Evolutionary conservation across 1,140 invertebrate species (phyloP).

Genomic region (Dendroctonus valens): DNA sequence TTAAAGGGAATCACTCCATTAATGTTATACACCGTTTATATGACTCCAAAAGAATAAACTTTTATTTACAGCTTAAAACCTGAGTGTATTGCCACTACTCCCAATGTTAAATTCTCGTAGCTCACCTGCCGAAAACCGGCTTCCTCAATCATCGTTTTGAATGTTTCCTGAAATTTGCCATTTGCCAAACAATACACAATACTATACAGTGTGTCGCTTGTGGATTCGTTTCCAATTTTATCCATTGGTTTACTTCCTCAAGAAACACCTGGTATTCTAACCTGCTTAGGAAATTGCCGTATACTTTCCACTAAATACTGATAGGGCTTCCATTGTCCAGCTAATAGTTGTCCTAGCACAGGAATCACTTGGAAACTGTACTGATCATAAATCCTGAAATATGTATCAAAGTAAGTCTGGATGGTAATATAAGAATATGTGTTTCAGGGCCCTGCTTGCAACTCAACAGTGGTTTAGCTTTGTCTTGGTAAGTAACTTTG

Average conservation of each 20-base stretch:
- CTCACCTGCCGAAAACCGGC: conserved; percentile 84
- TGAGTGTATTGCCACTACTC: conserved; percentile 90
- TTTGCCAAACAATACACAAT: not conserved
- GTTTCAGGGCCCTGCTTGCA: too few relatives aligned
- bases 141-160: conserved; percentile 82
- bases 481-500: too few relatives aligned
- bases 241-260: not conserved
- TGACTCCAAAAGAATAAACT: too few relatives aligned
- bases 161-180: conserved; percentile 68
- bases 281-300: conserved; percentile 91
- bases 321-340: conserved; percentile 96
- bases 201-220: too few relatives aligned
- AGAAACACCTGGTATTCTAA: conserved; percentile 44
- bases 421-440: too few relatives aligned
- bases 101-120: conserved; percentile 89
- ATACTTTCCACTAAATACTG: conserved; percentile 99
- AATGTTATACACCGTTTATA: too few relatives aligned
- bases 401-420: not conserved
- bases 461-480: too few relatives aligned
- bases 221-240: too few relatives aligned
- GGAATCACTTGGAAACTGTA: conserved; percentile 99
- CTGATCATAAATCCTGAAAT: conserved; percentile 83
- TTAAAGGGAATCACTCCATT: too few relatives aligned
- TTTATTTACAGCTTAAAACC: conserved; percentile 76
- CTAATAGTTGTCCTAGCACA: conserved; percentile 89